Evolutionary conservation across 2,797 vertebrate species (phyloP).

Genomic region (Neoniphon sammara): DNA sequence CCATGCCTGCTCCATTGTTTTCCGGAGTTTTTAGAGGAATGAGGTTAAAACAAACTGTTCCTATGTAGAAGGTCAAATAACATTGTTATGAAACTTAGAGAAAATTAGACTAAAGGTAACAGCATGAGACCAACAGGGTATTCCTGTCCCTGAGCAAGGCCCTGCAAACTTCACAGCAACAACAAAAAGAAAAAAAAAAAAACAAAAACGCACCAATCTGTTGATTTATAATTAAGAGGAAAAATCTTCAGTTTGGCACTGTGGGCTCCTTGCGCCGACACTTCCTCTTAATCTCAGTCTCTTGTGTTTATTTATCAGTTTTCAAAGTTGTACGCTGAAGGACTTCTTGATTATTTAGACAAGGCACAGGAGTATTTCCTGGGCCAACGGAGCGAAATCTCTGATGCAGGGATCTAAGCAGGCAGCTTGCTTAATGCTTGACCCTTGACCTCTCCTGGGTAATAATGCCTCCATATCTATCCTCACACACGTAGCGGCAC

Average conservation of each 20-base stretch:
- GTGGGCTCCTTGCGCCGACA: conserved; percentile 65
- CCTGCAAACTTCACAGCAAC: conserved; percentile 56
- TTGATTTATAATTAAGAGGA: conserved; percentile 75
- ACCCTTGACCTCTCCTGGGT: conserved; percentile 86
- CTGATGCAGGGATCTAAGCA: conserved; percentile 78
- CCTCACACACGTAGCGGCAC: conserved; percentile 77
- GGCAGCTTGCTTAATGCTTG: conserved; percentile 85
- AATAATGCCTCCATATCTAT: conserved; percentile 84
- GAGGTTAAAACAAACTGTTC: conserved; percentile 85
- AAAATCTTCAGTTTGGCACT: conserved; percentile 75
- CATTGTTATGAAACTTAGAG: conserved; percentile 76
- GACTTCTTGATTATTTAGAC: conserved; percentile 86
- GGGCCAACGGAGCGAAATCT: conserved; percentile 80
- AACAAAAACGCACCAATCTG: conserved; percentile 26
- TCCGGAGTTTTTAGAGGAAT: conserved; percentile 80
- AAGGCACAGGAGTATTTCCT: conserved; percentile 82
- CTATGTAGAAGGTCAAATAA: conserved; percentile 86
- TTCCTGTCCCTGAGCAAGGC: conserved; percentile 69
- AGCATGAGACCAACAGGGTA: conserved; percentile 65
- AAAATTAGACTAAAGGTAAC: conserved; percentile 81
- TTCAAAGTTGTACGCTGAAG: conserved; percentile 82
- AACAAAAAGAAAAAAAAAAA: background rate
- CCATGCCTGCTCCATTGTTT: conserved; percentile 79
- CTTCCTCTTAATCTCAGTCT: conserved; percentile 77
- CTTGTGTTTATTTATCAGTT: conserved; percentile 86